Percentiles rank a stretch among this genome's conserved stretches.
Conservation (phyloP, 2,888 invertebrate genomes). For the Endomychus coccineus region DNA sequence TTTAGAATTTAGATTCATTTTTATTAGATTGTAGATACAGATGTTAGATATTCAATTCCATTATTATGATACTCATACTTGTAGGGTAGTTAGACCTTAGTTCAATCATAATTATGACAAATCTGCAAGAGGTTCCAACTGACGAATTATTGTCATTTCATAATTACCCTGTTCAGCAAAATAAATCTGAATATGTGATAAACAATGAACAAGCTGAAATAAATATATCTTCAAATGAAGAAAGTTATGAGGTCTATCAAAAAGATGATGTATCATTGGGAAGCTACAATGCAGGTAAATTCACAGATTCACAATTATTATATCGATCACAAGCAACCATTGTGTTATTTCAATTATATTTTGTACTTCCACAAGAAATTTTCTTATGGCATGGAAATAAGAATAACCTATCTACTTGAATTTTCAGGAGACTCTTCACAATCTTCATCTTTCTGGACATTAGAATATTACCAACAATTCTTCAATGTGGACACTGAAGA, state of each 20-base stretch:
- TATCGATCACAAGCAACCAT: conserved; percentile 3
- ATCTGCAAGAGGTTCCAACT: conserved; percentile 44
- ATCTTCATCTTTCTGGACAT: conserved; percentile 57
- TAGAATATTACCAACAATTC: conserved; percentile 80
- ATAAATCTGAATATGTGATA: conserved; percentile 35
- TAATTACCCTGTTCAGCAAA: conserved; percentile 57
- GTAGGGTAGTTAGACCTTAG: no score
- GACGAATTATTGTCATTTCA: conserved; percentile 65
- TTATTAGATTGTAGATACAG: no score
- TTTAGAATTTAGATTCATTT: no score
- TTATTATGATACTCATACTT: no score
- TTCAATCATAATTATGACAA: conserved; percentile 37
- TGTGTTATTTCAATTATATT: conserved; percentile 11
- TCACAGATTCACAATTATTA: not conserved
- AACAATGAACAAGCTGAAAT: conserved; percentile 16
- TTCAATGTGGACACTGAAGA: conserved; percentile 91
- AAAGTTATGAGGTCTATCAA: conserved; percentile 21
- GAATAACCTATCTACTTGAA: not conserved
- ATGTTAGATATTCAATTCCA: no score
- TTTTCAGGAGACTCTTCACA: conserved; percentile 33
- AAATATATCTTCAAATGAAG: conserved; percentile 26
- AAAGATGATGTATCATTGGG: conserved; percentile 10
- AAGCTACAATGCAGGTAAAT: conserved; percentile 17
- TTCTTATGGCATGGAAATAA: no score
- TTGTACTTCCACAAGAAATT: no score